These are phyloP conservation scores for Corticium candelabrum DNA, from an alignment of 37 sponge, comb jelly and placozoan species.

Conservation along the genomic window DNA sequence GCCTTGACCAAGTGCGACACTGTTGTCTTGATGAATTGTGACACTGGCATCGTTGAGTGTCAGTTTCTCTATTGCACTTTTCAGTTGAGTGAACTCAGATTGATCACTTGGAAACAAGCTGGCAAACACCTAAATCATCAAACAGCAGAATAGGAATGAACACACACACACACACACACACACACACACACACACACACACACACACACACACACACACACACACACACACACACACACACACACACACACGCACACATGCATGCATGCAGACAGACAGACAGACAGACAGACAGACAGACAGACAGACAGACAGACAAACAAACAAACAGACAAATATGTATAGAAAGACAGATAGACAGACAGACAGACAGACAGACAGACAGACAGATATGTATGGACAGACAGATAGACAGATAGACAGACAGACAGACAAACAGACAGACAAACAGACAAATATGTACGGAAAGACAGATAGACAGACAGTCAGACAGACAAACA, in stretches of 20 bases:
- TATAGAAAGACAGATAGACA: no score
- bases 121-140: conserved; percentile 62
- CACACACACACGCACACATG: no score
- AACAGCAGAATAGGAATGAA: background rate
- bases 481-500: background rate
- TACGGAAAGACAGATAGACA: no score
- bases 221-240: no score
- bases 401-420: no score
- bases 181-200: conserved; percentile 2
- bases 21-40: conserved; percentile 7
- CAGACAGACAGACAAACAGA: no score
- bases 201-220: conserved; percentile 5
- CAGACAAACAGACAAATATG: no score
- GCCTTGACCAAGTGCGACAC: conserved; percentile 78
- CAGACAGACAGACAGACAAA: background rate
- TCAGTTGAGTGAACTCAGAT: conserved; percentile 37
- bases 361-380: no score
- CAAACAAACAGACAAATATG: background rate
- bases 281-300: no score
- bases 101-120: conserved; percentile 76
- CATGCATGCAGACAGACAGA: no score
- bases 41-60: conserved; percentile 88
- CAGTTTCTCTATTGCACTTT: conserved; percentile 62
- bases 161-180: background rate
- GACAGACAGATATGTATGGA: no score